A percentile compares a stretch with the other conserved stretches of the same genome.
These are phyloP conservation scores for Neodiprion fabricii DNA, from an alignment of 1,140 invertebrate genomes.

Conservation along the genomic window DNA sequence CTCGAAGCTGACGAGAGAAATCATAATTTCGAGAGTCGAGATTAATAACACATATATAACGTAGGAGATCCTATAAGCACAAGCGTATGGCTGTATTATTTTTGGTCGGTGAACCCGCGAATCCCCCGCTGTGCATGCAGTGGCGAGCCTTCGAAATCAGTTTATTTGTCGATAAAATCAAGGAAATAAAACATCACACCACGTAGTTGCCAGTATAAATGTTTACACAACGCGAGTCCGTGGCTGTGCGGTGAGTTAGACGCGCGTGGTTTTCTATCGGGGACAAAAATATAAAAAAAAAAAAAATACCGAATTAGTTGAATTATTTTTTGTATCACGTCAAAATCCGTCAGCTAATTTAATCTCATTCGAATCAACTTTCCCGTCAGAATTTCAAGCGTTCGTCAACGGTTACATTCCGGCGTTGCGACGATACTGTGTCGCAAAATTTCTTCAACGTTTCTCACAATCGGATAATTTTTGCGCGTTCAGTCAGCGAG, in stretches of 20 bases:
- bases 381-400: too few relatives aligned
- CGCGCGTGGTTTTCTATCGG: too few relatives aligned
- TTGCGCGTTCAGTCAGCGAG: too few relatives aligned
- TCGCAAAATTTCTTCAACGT: too few relatives aligned
- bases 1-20: not conserved
- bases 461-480: too few relatives aligned
- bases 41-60: not conserved
- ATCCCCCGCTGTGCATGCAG: not conserved
- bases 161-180: constrained; percentile 1
- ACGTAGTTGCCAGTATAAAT: not conserved
- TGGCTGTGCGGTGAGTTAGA: not conserved
- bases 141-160: not conserved
- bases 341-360: too few relatives aligned
- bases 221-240: not conserved
- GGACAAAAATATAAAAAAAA: too few relatives aligned
- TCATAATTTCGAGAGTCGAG: not conserved
- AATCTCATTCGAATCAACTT: too few relatives aligned
- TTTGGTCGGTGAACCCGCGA: not conserved
- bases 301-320: too few relatives aligned
- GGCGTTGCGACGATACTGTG: too few relatives aligned
- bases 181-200: not conserved
- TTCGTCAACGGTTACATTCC: too few relatives aligned
- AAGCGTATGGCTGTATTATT: not conserved
- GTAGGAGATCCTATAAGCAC: not conserved
- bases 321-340: too few relatives aligned